Evolutionary conservation across 2,797 vertebrate species (phyloP), one percentile per base, ranked within the genome.

Genomic region (Argyrosomus regius): DNA sequence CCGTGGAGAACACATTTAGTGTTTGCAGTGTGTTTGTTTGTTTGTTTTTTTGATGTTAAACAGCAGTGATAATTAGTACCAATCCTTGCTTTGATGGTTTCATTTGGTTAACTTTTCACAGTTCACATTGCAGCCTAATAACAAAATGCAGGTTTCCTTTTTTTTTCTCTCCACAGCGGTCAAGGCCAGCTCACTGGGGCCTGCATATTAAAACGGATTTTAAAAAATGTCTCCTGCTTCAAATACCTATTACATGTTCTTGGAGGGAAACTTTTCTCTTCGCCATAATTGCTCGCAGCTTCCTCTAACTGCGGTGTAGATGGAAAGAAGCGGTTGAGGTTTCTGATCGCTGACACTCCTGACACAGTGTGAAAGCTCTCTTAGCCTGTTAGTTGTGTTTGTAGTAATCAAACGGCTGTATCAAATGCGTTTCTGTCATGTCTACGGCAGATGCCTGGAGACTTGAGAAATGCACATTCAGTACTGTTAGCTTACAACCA

Each of bases 21-120:
- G 73, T 89, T 91, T 89, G 89, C 75, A 77, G 63, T 84, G 70
- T 78, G 75, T 84, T 83, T 88, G 78, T 85, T 89, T 87, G 82
- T 89, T 89, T 90, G 81, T 92, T 86, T 79, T 22, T 81, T 82
- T 84, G 65, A 82, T 91, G 86, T 91, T 90, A 70, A 92, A 92
- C 91, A 91, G 85, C 85, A 79, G 84, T 53, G 76, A 83, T 93
- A 92, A 94, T 93, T 92, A 89, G 87, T 56, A 78, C 61, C 88
- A 77, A 69, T 89, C 75, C 3, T 76, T 80, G 77, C 80, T 77
- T 73, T 91, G 90, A 91, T 87, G 78, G 70, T 80, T 88, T 87
- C 56, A 78, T 88, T 88, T 73, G 65, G 77, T 80, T 72, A 73
- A 77, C 73, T 77, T 88, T 84, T 59, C 22, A 20, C 67, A 65